Percentiles rank a stretch among this genome's conserved stretches.
Evolutionary conservation across 2,888 invertebrate genomes (phyloP).

Genomic region (Mythimna impura): DNA sequence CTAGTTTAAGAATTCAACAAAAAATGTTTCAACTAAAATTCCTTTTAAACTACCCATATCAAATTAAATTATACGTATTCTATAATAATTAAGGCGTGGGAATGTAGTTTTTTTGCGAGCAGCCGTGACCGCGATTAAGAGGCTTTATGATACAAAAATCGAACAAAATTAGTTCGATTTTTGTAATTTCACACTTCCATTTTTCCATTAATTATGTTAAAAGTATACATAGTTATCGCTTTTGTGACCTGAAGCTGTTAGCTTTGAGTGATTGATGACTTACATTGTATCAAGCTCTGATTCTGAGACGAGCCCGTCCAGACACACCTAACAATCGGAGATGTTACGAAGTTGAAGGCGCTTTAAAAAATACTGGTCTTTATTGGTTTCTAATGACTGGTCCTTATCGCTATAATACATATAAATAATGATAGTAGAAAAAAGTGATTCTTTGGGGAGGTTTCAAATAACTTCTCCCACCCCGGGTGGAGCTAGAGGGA

Average conservation of each 20-base stretch:
- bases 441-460: too few species aligned
- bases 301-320: background rate
- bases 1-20: slow-evolving; percentile 57
- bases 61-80: slow-evolving; percentile 83
- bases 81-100: slow-evolving; percentile 83
- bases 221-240: background rate
- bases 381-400: background rate
- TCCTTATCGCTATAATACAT: background rate
- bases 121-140: slow-evolving; percentile 71
- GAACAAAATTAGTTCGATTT: slow-evolving; percentile 64
- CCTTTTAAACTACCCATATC: slow-evolving; percentile 77
- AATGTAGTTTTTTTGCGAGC: slow-evolving; percentile 71
- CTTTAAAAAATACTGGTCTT: background rate
- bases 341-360: background rate
- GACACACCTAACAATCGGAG: background rate
- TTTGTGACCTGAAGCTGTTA: slow-evolving; percentile 17
- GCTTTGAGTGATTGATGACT: slow-evolving; percentile 13
- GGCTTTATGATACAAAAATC: slow-evolving; percentile 51
- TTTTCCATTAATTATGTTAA: slow-evolving; percentile 21
- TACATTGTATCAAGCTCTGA: background rate
- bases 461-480: too few species aligned
- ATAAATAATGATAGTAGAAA: too few species aligned
- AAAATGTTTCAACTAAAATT: slow-evolving; percentile 73
- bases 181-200: slow-evolving; percentile 42
- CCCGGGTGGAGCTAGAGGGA: too few species aligned